Evolutionary conservation across 92 coral and sea anemone genomes (phyloP).

Genomic region (Muricea muricata): DNA sequence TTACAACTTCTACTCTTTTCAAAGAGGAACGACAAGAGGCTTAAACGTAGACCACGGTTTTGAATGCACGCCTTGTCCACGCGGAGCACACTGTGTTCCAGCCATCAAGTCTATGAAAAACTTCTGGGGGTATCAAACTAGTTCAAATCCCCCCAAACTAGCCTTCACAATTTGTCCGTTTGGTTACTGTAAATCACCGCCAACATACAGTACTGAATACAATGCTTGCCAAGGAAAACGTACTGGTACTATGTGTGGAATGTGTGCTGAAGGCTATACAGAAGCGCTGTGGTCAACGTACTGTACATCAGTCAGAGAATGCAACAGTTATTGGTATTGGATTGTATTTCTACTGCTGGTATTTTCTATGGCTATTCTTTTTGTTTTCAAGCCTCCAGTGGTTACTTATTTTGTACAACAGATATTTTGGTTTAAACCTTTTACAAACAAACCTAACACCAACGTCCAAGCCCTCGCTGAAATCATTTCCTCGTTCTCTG

Average conservation of each 20-base stretch:
- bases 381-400: constrained; percentile 76
- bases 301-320: constrained; percentile 57
- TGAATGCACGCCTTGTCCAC: constrained; percentile 77
- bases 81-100: constrained; percentile 73
- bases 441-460: background rate
- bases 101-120: constrained; percentile 66
- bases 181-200: too few species aligned
- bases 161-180: too few species aligned
- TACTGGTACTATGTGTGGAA: constrained; percentile 78
- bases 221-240: too few species aligned
- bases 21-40: constrained; percentile 63
- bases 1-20: constrained; percentile 73
- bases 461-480: background rate
- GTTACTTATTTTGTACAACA: constrained; percentile 46
- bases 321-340: constrained; percentile 80
- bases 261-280: constrained; percentile 66
- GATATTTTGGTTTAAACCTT: constrained; percentile 65
- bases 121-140: constrained; percentile 77
- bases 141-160: constrained; percentile 50
- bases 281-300: constrained; percentile 73
- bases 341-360: constrained; percentile 43
- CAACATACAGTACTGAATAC: too few species aligned
- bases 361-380: constrained; percentile 66
- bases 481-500: background rate
- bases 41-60: constrained; percentile 38